Evolutionary conservation across 2,113 vertebrate genomes (phyloP), one percentile per base, ranked within the genome.

Genomic region (Myxocyprinus asiaticus): DNA sequence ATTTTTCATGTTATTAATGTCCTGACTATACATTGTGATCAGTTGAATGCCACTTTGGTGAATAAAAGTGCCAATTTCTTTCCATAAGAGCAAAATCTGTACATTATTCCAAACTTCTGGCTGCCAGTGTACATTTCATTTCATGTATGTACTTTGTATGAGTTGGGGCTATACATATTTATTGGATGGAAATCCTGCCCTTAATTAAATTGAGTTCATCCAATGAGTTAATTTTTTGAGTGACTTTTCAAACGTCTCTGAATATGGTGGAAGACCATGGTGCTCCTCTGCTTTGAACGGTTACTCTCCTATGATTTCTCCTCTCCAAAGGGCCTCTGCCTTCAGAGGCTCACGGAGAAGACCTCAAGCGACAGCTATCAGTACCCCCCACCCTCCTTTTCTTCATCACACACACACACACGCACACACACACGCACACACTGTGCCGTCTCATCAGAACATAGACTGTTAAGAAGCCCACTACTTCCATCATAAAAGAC

Each of bases 241-340:
- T 3, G 22, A 92, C 91, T 89, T 91, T 92, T 91, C 89, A 91
- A 92, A 91, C 83, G 62, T 83, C 86, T 83, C 66, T 82, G 83
- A 86, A 90, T 89, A 86, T 91, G 86, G 90, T 81, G 51, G 74
- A 84, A 78, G 83, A 85, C 88, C 88, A 87, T 89, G 80, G 67
- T 81, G 89, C 89, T 82, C 44, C 69, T 77, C 42, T 69, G 83
- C 86, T 90, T 91, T 91, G 90, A 91, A 91, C 84, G 69, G 11
- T 1, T 45, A 47, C 80, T 88, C 89, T 87, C 87, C 72, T 73
- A 88, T 86, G 88, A 82, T 85, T 88, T 81, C 88, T 85, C 69
- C 79, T 76, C 87, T 88, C 87, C 84, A 81, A 88, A 88, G 86
- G 89, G 89, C 89, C 86, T 84, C 87, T 84, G 87, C 87, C 87